Evolutionary conservation across 2,113 vertebrate species (phyloP).

Genomic region (Gobius niger): DNA sequence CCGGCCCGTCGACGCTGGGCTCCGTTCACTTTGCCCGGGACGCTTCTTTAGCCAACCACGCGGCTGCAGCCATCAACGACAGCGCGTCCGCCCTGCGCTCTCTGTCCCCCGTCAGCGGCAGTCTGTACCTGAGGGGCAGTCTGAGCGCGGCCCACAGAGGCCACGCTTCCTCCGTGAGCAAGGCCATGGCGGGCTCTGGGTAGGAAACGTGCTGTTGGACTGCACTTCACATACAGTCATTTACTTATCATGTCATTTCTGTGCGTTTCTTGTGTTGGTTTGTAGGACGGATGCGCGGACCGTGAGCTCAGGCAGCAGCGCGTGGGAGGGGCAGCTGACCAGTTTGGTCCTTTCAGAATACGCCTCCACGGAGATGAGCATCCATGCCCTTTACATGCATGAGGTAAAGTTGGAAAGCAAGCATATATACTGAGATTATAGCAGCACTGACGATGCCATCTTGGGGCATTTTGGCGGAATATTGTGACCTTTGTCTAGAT

Average conservation of each 20-base stretch:
- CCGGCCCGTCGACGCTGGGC: slow-evolving; percentile 81
- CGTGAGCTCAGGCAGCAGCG: slow-evolving; percentile 92
- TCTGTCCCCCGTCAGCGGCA: slow-evolving; percentile 86
- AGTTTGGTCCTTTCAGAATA: slow-evolving; percentile 95
- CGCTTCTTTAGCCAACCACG: slow-evolving; percentile 79
- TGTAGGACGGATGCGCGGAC: slow-evolving; percentile 87
- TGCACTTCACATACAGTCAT: neutral
- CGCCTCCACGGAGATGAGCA: slow-evolving; percentile 97
- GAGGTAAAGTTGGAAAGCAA: slow-evolving; percentile 77
- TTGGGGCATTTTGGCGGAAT: too few species aligned
- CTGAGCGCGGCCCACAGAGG: slow-evolving; percentile 67
- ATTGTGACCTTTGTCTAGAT: too few species aligned
- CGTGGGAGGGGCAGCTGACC: slow-evolving; percentile 93
- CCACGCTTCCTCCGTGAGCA: slow-evolving; percentile 67
- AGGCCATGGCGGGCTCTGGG: slow-evolving; percentile 87
- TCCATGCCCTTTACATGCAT: slow-evolving; percentile 96
- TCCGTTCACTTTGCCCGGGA: slow-evolving; percentile 84
- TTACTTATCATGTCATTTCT: neutral
- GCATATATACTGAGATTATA: neutral
- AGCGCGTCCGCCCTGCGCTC: slow-evolving; percentile 88
- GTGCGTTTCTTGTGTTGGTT: neutral
- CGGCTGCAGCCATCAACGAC: slow-evolving; percentile 73
- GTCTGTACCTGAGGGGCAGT: slow-evolving; percentile 78
- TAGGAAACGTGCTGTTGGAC: slow-evolving; percentile 60
- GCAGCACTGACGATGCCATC: neutral